phyloP scores from a whole-genome alignment of 2,113 vertebrate species.

The Albula goreensis region DNA sequence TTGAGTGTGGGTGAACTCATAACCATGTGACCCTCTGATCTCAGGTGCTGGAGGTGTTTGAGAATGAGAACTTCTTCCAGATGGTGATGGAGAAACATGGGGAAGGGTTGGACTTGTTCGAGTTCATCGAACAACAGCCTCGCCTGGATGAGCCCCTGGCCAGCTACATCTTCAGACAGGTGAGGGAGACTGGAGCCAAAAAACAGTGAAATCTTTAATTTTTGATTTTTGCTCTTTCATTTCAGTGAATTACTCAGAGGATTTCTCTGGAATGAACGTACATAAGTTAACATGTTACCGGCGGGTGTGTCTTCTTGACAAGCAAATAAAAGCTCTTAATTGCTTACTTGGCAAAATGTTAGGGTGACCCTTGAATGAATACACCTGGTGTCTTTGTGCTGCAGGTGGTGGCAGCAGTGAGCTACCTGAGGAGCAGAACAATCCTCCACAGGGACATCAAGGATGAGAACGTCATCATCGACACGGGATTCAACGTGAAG shows the following conservation, averaged over 20 bases:
- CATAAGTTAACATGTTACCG: no score
- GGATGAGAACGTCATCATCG: conserved; percentile 91
- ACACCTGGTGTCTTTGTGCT: conserved; percentile 33
- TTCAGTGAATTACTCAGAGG: no score
- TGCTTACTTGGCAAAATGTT: no score
- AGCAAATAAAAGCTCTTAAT: no score
- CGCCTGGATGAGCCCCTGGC: conserved; percentile 85
- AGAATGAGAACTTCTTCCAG: conserved; percentile 88
- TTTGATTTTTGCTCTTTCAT: neutral
- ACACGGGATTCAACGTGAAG: conserved; percentile 83
- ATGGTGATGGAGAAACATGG: conserved; percentile 96
- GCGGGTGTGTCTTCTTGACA: no score
- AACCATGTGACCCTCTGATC: conserved; percentile 12
- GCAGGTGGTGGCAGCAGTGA: conserved; percentile 86
- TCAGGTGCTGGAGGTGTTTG: conserved; percentile 87
- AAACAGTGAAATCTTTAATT: no score
- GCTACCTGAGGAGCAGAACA: conserved; percentile 75
- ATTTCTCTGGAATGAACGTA: no score
- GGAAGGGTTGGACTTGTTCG: conserved; percentile 87
- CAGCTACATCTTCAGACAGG: conserved; percentile 93
- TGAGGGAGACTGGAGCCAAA: conserved; percentile 45
- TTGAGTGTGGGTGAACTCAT: neutral
- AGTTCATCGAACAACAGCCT: conserved; percentile 89
- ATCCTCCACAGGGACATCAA: conserved; percentile 92
- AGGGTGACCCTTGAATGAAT: neutral